Evolutionary conservation across 2,797 vertebrate species (phyloP), one percentile per base, ranked within the genome.

Genomic region (Phataginus tricuspis): DNA sequence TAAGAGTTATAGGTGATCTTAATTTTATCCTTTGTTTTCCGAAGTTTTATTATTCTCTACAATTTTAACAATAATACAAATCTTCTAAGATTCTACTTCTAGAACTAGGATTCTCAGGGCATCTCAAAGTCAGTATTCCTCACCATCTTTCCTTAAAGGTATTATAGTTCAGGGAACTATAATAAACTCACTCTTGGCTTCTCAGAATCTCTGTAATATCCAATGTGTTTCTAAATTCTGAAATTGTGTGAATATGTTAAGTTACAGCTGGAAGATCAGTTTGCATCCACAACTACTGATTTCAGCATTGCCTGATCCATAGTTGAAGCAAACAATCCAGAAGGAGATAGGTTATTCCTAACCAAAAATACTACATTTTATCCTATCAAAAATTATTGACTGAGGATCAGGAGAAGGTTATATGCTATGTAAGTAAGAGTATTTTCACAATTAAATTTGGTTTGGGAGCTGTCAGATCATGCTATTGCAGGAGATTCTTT

Each of bases 1-100:
- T 64, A 57, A 87, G 77, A 88, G 27, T 64, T 92, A 71, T 79
- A 91, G 59, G 4, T 91, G 45, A 57, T 96, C 29, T 69, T 87
- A 74, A 92, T 86, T 75, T 75, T 90, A 69, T 57, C 61, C 34
- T 7, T 85, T 86, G 14, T 39, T 80, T 94, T 83, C 90, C 88
- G 39, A 95, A 64, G n/a, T 75, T 90, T 84, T 83, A 71, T 8
- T 94, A 51, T 61, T 92, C 92, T 72, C 63, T 92, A 53, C 42
- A 79, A 29, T 89, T 91, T 89, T 94, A 84, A 72, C 12, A 88
- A 66, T 59, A 64, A 82, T 37, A 82, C 31, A 94, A 79, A 49
- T 74, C 11, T 88, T 91, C 90, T 71, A 25, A 83, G 82, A 29
- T 77, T 77, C n/a, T 63, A 45, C 42, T 69, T 92, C 66, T 71